Evolutionary conservation across 2,113 vertebrate genomes (phyloP), one percentile per base, ranked within the genome.

Genomic region (Eurypyga helias): DNA sequence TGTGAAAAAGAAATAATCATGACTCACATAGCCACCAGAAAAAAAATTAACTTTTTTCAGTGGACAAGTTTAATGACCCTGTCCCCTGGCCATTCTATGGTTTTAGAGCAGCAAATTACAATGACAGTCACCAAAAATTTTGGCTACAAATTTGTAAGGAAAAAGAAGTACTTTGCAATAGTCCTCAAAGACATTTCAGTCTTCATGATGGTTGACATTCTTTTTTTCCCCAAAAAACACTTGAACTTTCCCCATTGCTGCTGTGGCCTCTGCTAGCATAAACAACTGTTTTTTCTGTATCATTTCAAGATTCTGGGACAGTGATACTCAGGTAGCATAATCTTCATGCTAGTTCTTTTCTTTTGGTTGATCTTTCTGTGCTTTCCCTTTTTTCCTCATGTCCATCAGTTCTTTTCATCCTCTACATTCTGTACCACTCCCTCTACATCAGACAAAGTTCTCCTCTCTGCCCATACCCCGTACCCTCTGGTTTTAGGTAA

Each of bases 1-100:
- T 67, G 52, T n/a, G 17, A 84, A 87, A 89, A 86, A 87, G 13
- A 33, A 90, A 96, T 93, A 95, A 83, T 70, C 94, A 93, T 58
- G 21, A 95, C 60, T 94, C 23, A 23, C 21, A 77, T 5, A 79
- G n/a, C 77, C 52, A 90, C 26, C 26, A 89, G 41, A 43, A 93
- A 67, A 64, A 72, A 46, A 21, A 9, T 6, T 25, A 41, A 41
- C 73, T 87, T 90, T 78, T 91, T 65, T 25, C 24, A 71, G 33
- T 79, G 45, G 24, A 65, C 31, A 79, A 89, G 83, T 90, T 92
- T 93, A 95, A 95, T 89, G 72, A 16, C 19, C 45, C 36, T 92
- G 38, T 91, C n/a, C 83, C 34, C 49, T 91, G 29, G 33, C 28
- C 61, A 78, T 72, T 92, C 57, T 54, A 2, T 65, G 45, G 41